A percentile compares a stretch with the other conserved stretches of the same genome.
These are phyloP conservation scores for Hoplias malabaricus DNA, from an alignment of 2,113 vertebrate genomes.

Conservation along the genomic window DNA sequence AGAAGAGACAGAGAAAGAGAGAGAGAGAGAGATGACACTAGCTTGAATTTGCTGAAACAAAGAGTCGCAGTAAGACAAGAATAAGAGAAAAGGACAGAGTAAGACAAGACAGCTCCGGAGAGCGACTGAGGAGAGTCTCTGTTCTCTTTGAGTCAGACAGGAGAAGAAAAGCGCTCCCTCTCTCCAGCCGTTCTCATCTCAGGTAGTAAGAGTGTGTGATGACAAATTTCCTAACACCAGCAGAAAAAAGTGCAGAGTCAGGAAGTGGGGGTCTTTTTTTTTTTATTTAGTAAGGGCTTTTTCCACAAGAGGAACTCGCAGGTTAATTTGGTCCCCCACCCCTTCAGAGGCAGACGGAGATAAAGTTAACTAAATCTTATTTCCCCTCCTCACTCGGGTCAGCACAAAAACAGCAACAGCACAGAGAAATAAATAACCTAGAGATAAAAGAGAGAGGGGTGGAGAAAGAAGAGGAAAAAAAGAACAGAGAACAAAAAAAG, in stretches of 20 bases:
- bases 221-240: conserved; percentile 75
- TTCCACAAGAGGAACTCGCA: conserved; percentile 54
- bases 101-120: neutral
- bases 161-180: conserved; percentile 41
- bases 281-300: conserved; percentile 64
- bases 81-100: neutral
- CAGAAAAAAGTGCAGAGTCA: conserved; percentile 75
- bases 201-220: conserved; percentile 72
- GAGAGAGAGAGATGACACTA: conserved; percentile 45
- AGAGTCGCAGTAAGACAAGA: neutral
- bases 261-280: conserved; percentile 56
- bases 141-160: neutral
- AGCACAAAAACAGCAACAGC: conserved; percentile 51
- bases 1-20: conserved; percentile 37
- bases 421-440: conserved; percentile 37
- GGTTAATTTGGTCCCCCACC: conserved; percentile 57
- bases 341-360: conserved; percentile 42
- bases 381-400: conserved; percentile 50
- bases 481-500: neutral
- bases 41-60: neutral
- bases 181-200: conserved; percentile 70
- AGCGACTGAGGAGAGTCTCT: neutral
- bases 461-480: neutral
- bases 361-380: conserved; percentile 59
- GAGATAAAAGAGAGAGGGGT: too few species aligned